phyloP scores from a whole-genome alignment of 2,113 vertebrate species.

The cattle (Bos taurus) region DNA sequence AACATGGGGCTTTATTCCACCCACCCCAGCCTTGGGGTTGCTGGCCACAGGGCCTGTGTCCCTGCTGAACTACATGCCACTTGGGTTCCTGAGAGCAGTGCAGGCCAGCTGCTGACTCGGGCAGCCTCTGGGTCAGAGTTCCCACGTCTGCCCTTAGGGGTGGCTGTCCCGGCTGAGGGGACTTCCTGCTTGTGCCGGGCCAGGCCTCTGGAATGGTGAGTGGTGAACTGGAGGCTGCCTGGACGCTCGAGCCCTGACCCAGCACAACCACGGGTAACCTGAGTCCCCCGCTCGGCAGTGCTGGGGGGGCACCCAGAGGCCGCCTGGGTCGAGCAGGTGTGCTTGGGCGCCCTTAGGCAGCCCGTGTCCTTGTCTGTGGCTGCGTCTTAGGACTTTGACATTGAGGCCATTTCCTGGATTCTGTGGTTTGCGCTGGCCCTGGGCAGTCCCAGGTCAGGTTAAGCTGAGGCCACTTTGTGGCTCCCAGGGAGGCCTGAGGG shows the following conservation, averaged over 20 bases:
- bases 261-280: constrained; percentile 9
- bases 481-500: neutral
- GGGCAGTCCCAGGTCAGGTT: neutral
- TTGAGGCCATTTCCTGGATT: constrained; percentile 41
- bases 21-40: neutral
- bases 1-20: neutral
- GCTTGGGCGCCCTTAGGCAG: neutral
- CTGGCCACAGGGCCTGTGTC: neutral
- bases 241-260: neutral
- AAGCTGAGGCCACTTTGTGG: neutral
- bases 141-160: neutral
- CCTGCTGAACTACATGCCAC: neutral
- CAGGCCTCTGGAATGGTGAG: neutral
- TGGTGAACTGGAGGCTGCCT: neutral
- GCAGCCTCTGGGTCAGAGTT: neutral
- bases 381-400: constrained; percentile 29
- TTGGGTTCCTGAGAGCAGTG: neutral
- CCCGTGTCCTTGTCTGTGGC: constrained; percentile 43
- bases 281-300: constrained; percentile 11
- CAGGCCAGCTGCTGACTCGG: neutral
- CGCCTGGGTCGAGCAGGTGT: constrained; percentile 33
- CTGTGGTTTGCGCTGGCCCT: neutral
- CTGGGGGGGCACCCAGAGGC: neutral
- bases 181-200: neutral
- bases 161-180: neutral